A percentile compares a stretch with the other conserved stretches of the same genome.
Conservation (phyloP, 2,797 vertebrate species). For the Hephaestus fuliginosus region DNA sequence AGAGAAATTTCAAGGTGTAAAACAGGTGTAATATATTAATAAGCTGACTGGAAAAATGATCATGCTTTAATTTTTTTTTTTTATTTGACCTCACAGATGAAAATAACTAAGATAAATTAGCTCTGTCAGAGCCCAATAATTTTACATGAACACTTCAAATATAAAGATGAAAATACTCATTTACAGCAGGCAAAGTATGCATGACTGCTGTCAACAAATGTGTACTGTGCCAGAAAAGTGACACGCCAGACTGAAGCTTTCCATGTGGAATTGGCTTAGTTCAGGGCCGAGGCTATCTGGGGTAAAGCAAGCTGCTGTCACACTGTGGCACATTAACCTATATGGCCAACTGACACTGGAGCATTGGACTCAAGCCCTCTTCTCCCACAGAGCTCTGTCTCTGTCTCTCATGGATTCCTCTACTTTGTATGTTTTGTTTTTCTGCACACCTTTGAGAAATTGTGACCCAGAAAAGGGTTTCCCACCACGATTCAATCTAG, state of each 20-base stretch:
- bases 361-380: constrained; percentile 45
- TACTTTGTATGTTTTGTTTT: constrained; percentile 58
- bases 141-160: background rate
- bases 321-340: constrained; percentile 76
- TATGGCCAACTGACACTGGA: constrained; percentile 66
- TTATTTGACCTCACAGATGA: background rate
- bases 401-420: constrained; percentile 42
- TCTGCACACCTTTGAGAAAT: constrained; percentile 59
- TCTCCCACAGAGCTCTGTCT: constrained; percentile 35
- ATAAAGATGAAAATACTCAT: constrained; percentile 12
- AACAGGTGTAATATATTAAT: background rate
- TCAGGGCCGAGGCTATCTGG: constrained; percentile 48
- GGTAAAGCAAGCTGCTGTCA: constrained; percentile 58
- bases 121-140: background rate
- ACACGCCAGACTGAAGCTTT: constrained; percentile 39
- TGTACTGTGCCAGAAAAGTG: constrained; percentile 43
- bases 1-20: background rate
- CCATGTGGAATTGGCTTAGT: constrained; percentile 54
- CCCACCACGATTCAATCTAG: constrained; percentile 20
- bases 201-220: constrained; percentile 40
- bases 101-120: background rate
- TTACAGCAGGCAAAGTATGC: constrained; percentile 22
- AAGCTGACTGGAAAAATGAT: background rate
- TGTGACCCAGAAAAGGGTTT: constrained; percentile 65
- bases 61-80: background rate